Conservation (phyloP, 2,888 invertebrate species). For the Nomada hirtipes region DNA sequence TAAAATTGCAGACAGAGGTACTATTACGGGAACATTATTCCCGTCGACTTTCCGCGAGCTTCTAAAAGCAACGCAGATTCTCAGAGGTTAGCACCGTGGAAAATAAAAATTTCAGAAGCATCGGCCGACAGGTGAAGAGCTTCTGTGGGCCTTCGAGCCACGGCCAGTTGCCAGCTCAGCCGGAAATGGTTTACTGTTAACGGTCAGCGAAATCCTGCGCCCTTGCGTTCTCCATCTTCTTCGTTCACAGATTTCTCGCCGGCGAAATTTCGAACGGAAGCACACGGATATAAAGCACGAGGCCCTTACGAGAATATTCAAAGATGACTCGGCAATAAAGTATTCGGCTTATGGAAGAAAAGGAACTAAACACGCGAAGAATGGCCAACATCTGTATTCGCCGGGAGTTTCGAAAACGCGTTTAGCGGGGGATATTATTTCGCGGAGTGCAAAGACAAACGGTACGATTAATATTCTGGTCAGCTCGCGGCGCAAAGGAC, state of each 20-base stretch:
- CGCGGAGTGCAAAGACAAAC: conserved; percentile 21
- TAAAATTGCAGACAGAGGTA: too few relatives aligned
- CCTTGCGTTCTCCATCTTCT: conserved; percentile 5
- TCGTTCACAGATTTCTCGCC: not conserved
- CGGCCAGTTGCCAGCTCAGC: conserved; percentile 48
- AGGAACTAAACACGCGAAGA: not conserved
- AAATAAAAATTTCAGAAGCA: conserved; percentile 38
- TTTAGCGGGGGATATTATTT: conserved; percentile 25
- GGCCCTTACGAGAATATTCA: not conserved
- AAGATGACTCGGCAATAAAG: too few relatives aligned
- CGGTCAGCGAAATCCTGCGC: conserved; percentile 54
- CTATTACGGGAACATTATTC: too few relatives aligned
- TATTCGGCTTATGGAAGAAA: too few relatives aligned
- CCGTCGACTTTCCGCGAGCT: too few relatives aligned
- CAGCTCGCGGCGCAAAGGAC: conserved; percentile 38
- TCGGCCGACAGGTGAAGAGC: conserved; percentile 28
- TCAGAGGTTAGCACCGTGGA: too few relatives aligned
- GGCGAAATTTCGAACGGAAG: not conserved
- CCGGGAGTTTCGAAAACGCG: conserved; percentile 7
- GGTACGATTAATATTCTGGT: conserved; percentile 47
- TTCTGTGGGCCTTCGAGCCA: conserved; percentile 51
- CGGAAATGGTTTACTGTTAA: conserved; percentile 54
- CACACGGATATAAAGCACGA: not conserved
- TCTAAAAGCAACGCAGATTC: too few relatives aligned
- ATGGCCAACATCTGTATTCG: conserved; percentile 15